Percentiles rank a stretch among this genome's conserved stretches.
phyloP scores from a whole-genome alignment of 2,888 invertebrate species.

The Meandrusa payeni region DNA sequence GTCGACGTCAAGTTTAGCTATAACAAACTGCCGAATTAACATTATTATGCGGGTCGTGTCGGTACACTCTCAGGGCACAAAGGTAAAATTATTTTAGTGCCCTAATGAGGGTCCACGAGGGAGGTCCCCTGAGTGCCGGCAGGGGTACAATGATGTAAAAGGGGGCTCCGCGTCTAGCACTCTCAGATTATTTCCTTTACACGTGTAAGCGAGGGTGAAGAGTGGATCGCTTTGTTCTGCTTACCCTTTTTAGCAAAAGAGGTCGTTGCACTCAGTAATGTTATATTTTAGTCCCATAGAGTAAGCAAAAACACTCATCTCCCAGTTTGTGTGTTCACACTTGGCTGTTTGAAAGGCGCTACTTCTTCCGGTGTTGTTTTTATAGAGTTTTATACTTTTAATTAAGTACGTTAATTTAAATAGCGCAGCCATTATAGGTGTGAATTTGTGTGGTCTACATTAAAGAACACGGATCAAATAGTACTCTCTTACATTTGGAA shows the following conservation, averaged over 20 bases:
- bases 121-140: slow-evolving; percentile 35
- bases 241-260: slow-evolving; percentile 44
- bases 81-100: slow-evolving; percentile 54
- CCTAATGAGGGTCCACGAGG: slow-evolving; percentile 53
- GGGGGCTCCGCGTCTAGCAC: slow-evolving; percentile 46
- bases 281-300: slow-evolving; percentile 23
- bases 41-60: slow-evolving; percentile 20
- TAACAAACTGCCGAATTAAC: slow-evolving; percentile 30
- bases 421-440: no score
- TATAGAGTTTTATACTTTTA: slow-evolving; percentile 2
- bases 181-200: slow-evolving; percentile 60
- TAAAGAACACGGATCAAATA: no score
- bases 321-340: slow-evolving; percentile 14
- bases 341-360: slow-evolving; percentile 5
- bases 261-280: slow-evolving; percentile 44
- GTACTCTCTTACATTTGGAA: no score
- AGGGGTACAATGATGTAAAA: slow-evolving; percentile 34
- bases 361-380: slow-evolving; percentile 5
- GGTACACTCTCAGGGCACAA: slow-evolving; percentile 35
- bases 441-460: no score
- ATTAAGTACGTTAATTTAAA: no score
- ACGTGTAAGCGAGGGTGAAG: slow-evolving; percentile 42
- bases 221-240: slow-evolving; percentile 39
- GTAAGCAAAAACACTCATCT: slow-evolving; percentile 20
- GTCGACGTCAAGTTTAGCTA: slow-evolving; percentile 28